phyloP scores from a whole-genome alignment of 2,888 invertebrate genomes.

The Stegana nigrithorax region DNA sequence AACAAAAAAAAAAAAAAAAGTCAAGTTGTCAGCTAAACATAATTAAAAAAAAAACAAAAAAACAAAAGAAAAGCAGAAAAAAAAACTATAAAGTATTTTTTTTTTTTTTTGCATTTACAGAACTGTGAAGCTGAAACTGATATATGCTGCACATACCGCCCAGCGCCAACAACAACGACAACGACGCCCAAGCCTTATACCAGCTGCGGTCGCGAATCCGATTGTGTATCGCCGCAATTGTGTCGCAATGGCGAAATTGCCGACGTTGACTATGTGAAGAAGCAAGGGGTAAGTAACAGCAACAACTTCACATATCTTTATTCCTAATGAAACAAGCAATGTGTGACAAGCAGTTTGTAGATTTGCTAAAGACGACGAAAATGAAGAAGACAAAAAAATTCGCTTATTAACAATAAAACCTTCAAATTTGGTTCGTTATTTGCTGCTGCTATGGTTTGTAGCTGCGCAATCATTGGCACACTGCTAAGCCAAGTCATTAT shows the following conservation, averaged over 20 bases:
- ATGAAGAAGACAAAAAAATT: background rate
- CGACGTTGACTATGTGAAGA: conserved; percentile 56
- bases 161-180: conserved; percentile 57
- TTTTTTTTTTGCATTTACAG: conserved; percentile 49
- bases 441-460: no score
- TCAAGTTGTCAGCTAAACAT: no score
- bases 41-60: no score
- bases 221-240: conserved; percentile 63
- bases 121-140: conserved; percentile 67
- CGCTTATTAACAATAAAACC: no score
- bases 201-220: conserved; percentile 57
- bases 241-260: conserved; percentile 65
- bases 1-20: no score
- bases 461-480: conserved; percentile 51
- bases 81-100: background rate
- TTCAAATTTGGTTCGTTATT: no score
- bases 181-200: conserved; percentile 52
- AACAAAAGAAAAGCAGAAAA: background rate
- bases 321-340: no score
- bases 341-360: no score
- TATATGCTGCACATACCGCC: conserved; percentile 68
- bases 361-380: background rate
- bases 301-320: no score
- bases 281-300: conserved; percentile 64
- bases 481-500: conserved; percentile 34